Conservation (phyloP, 1,140 invertebrate genomes). For the Pseudomyrmex gracilis region DNA sequence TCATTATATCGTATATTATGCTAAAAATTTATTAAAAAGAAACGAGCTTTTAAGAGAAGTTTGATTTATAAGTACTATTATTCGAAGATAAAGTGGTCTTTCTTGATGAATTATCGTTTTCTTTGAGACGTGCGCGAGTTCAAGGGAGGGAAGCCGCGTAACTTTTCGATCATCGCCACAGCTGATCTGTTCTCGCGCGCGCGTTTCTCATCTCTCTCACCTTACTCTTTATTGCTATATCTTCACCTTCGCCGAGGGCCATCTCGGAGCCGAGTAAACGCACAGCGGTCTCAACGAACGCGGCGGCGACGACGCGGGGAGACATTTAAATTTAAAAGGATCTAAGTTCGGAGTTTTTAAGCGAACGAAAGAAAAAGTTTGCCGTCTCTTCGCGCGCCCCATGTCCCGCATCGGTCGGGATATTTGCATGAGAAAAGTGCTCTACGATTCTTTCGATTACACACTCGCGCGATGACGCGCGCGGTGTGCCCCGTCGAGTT, state of each 20-base stretch:
- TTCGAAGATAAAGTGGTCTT: not conserved
- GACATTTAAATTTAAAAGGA: slow-evolving; percentile 77
- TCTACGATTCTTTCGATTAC: slow-evolving; percentile 76
- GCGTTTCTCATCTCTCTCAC: slow-evolving; percentile 2
- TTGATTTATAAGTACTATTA: not conserved
- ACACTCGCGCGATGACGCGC: slow-evolving; percentile 66
- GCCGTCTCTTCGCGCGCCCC: slow-evolving; percentile 64
- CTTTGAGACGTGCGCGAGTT: not conserved
- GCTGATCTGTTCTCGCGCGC: slow-evolving; percentile 14
- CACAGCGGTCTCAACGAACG: slow-evolving; percentile 24
- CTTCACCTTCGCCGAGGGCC: slow-evolving; percentile 19
- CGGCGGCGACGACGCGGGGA: slow-evolving; percentile 9
- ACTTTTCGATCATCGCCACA: slow-evolving; percentile 18
- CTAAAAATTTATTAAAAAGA: not conserved
- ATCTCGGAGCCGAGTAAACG: slow-evolving; percentile 43
- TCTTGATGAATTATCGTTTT: not conserved
- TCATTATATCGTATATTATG: not conserved
- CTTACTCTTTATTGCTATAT: slow-evolving; percentile 57
- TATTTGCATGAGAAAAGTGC: slow-evolving; percentile 77
- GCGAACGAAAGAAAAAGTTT: slow-evolving; percentile 71
- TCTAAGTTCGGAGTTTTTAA: slow-evolving; percentile 74
- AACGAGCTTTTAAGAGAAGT: not conserved
- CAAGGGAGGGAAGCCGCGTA: not conserved
- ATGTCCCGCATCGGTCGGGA: slow-evolving; percentile 50
- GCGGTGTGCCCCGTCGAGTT: slow-evolving; percentile 42